Evolutionary conservation across 37 sponge, comb jelly and placozoan genomes (phyloP).

Genomic region (Diacarnus erythraeanus): DNA sequence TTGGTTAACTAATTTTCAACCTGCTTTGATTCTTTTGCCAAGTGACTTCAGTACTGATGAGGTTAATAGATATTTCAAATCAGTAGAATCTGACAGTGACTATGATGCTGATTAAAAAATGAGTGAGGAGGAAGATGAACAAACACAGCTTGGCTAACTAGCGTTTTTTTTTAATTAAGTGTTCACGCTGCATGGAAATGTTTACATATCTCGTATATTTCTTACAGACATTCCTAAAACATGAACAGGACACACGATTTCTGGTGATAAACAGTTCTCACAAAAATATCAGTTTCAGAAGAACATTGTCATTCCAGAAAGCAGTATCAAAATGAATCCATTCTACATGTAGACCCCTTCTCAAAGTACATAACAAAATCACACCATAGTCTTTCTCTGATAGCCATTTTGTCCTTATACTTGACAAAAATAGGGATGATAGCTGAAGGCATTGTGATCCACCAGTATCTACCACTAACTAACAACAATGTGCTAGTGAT

Average conservation of each 20-base stretch:
- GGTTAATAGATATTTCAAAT: conserved; percentile 25
- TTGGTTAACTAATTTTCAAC: conserved; percentile 28
- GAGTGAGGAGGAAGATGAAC: conserved; percentile 2
- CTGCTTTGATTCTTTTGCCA: conserved; percentile 25
- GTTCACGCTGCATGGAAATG: neutral
- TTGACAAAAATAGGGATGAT: conserved; percentile 51
- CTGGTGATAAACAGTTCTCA: conserved; percentile 61
- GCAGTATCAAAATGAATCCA: conserved; percentile 30
- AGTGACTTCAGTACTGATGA: conserved; percentile 7
- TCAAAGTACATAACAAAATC: conserved; percentile 59
- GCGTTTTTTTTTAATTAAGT: neutral
- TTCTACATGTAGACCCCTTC: conserved; percentile 45
- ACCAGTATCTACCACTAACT: neutral
- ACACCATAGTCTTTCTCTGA: conserved; percentile 56
- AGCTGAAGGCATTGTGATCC: neutral
- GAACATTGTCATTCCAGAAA: conserved; percentile 28
- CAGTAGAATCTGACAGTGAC: conserved; percentile 23
- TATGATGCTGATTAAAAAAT: conserved; percentile 32
- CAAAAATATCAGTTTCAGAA: conserved; percentile 56
- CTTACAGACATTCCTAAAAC: conserved; percentile 43
- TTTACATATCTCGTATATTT: conserved; percentile 14
- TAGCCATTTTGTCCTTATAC: conserved; percentile 63
- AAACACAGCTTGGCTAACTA: conserved; percentile 7
- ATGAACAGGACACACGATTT: conserved; percentile 64
- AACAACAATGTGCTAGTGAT: conserved; percentile 7